Conservation (phyloP, 64 coral and sea anemone genomes). For the Actinia equina region DNA sequence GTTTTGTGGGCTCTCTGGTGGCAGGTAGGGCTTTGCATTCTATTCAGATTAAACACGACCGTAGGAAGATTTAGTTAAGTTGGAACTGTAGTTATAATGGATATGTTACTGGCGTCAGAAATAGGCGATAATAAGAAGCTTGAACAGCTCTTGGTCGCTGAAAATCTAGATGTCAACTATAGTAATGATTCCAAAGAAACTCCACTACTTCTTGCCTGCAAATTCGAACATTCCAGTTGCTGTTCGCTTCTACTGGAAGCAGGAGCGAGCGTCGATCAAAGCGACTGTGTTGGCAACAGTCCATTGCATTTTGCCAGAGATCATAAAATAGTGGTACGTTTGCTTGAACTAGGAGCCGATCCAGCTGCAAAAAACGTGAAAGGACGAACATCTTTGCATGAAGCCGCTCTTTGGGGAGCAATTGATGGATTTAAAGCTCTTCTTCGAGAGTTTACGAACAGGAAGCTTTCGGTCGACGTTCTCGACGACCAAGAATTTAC, state of each 20-base stretch:
- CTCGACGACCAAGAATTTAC: conserved; percentile 13
- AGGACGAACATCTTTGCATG: conserved; percentile 31
- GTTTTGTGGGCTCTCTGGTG: no score
- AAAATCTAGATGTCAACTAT: conserved; percentile 28
- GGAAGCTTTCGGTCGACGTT: conserved; percentile 27
- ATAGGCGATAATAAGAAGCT: conserved; percentile 10
- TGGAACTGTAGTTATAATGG: background rate
- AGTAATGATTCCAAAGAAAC: conserved; percentile 25
- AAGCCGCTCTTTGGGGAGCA: conserved; percentile 27
- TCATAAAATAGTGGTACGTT: background rate
- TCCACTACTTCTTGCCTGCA: conserved; percentile 24
- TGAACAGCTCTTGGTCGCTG: background rate
- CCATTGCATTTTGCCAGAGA: conserved; percentile 39
- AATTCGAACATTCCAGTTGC: conserved; percentile 13
- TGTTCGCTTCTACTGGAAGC: conserved; percentile 25
- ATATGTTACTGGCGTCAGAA: conserved; percentile 29
- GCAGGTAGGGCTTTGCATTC: background rate
- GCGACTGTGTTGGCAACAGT: conserved; percentile 27
- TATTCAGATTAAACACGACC: background rate
- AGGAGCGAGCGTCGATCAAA: conserved; percentile 14
- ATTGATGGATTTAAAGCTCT: conserved; percentile 27
- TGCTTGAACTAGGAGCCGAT: conserved; percentile 32
- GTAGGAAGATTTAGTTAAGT: background rate
- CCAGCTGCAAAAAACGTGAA: conserved; percentile 1
- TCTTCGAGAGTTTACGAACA: background rate